Base-by-base conservation (phyloP, 1,140 invertebrate species). In the Drosophila melanogaster region DNA sequence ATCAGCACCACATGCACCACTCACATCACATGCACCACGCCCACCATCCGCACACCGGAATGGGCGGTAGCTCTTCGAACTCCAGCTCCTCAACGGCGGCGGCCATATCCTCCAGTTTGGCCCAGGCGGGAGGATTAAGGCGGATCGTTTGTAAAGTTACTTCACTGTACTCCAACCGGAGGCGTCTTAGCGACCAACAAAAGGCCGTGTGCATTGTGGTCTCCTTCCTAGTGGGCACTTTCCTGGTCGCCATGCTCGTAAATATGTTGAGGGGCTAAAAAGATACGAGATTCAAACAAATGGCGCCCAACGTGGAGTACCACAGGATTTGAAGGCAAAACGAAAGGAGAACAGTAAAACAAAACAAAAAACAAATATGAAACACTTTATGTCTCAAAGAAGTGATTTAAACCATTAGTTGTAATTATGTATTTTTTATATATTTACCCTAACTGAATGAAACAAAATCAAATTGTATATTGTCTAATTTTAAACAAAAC, bases 161-260 rank as follows among this genome's bases (percentile, higher is more conserved):
- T 7, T 57, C 90, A 22, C 50, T 92, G 7, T 92, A 92, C 60
- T 77, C 62, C 49, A 92, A 91, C 49, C 79, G 90, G 12, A 92
- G 89, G 73, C 86, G 90, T 8, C 79, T 92, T 35, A 81, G 73
- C 44, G 91, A 92, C 67, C 90, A 92, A 41, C 83, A 92, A 58
- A 91, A 92, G 70, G 91, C 91, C 17, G 90, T 92, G 26, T 86
- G 85, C 54, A 79, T 90, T 56, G 89, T 92, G 79, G 79, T 92
- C 50, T 92, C 85, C 43, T 92, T 92, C 57, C 70, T 92, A 44
- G 87, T 92, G 49, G 76, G 90, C 54, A 90, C 91, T 38, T 90
- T 92, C 43, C 51, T 91, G 61, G 89, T 84, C 43, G 91, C 91
- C 53, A 90, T 91, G 62, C 53, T 92, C 19, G 90, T 92, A 53